Base-by-base conservation (phyloP, 2,797 vertebrate genomes). In the Nyctibius grandis region DNA sequence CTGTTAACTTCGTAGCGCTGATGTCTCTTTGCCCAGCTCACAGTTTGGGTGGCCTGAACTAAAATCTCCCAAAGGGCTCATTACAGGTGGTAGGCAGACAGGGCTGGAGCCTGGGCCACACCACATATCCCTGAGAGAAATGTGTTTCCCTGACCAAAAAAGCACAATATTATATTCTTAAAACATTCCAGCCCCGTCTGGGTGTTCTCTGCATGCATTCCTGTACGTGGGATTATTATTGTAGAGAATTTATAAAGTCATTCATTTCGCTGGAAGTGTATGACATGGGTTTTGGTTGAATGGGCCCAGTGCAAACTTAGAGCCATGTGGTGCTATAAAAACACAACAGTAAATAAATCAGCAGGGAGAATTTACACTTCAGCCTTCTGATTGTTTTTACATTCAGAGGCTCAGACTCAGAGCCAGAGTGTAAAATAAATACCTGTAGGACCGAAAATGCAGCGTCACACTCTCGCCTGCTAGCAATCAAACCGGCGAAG, bases 261-360 rank as follows among this genome's bases (percentile, higher is more conserved):
- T 99, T 99, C 98, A 98, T 99, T 99, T 99, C 98, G 98, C 98
- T 98, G 98, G 98, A 98, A 98, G 98, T 98, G 98, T 98, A 99
- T 98, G 99, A 98, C 98, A 98, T 98, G 70, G 98, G 98, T 98
- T 99, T 98, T 98, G 98, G 98, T 98, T 99, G 98, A 99, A 98
- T 97, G 98, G 96, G 96, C 96, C 97, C 98, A 96, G 98, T 98
- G 98, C 98, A 98, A 98, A 98, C 98, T 98, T 98, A 98, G 97
- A 97, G 98, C 98, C 98, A 97, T 98, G 98, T 98, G 98, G 98
- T 98, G 98, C 98, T 98, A 98, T 98, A 98, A 99, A 99, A 99
- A 99, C 98, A 99, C 98, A 98, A 97, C 95, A 96, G 96, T 97
- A 98, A 97, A 99, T 99, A 99, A 99, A 99, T 99, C 99, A 99